These are phyloP conservation scores for Ciona savignyi DNA, from an alignment of 23 tunicate genomes.

Conservation along the genomic window DNA sequence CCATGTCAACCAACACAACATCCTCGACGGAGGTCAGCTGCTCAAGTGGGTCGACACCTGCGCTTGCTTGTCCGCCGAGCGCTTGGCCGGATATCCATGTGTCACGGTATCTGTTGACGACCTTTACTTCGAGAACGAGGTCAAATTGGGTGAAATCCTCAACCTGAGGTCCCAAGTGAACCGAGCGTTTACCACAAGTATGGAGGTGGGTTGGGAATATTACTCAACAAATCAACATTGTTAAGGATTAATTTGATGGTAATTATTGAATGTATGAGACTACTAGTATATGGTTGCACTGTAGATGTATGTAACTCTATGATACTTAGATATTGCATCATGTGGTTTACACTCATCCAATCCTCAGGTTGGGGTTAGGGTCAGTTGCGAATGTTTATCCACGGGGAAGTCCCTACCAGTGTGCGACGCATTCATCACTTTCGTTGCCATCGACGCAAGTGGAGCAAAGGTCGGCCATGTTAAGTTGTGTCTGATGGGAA, in stretches of 20 bases:
- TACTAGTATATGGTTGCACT: neutral
- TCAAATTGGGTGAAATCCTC: conserved; percentile 55
- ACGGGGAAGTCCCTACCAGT: conserved; percentile 4
- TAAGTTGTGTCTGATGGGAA: too few relatives aligned
- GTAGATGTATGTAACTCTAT: neutral
- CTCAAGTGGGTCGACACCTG: conserved; percentile 87
- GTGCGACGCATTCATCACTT: conserved; percentile 80
- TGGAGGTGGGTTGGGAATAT: conserved; percentile 64
- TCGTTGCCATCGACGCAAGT: conserved; percentile 53
- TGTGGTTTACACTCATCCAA: too few relatives aligned
- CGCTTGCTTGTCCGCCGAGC: conserved; percentile 85
- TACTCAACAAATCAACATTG: too few relatives aligned
- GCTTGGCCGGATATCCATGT: conserved; percentile 76
- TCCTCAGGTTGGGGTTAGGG: conserved; percentile 64
- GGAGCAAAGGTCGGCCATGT: conserved; percentile 47
- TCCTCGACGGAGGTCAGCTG: conserved; percentile 62
- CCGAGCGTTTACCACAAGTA: conserved; percentile 77
- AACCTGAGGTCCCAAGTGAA: conserved; percentile 63
- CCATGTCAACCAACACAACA: conserved; percentile 54
- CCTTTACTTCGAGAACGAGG: conserved; percentile 48
- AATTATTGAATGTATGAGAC: neutral
- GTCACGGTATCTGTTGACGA: conserved; percentile 93
- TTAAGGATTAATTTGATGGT: too few relatives aligned
- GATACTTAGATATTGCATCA: too few relatives aligned
- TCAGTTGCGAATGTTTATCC: conserved; percentile 22